Evolutionary conservation across 2,797 vertebrate genomes (phyloP).

Genomic region (Phataginus tetradactyla): DNA sequence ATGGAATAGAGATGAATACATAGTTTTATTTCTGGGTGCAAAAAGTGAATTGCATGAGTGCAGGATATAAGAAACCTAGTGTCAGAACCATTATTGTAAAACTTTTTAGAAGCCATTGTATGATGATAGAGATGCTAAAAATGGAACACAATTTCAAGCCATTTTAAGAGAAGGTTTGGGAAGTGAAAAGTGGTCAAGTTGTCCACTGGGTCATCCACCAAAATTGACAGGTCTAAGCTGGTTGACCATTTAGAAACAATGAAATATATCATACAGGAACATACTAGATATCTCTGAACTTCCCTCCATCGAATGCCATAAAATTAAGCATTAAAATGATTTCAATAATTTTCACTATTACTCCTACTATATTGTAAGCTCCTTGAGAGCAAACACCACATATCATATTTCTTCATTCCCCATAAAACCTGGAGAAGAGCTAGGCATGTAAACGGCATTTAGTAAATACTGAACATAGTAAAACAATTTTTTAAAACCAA

Average conservation of each 20-base stretch:
- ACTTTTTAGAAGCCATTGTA: background rate
- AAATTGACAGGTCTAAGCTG: background rate
- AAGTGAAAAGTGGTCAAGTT: background rate
- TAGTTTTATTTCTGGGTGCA: background rate
- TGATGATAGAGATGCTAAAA: background rate
- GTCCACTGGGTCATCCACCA: background rate
- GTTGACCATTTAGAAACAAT: background rate
- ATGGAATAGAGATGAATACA: background rate
- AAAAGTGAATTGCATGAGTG: background rate
- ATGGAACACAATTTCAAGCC: background rate
- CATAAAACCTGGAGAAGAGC: background rate
- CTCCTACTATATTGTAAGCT: background rate
- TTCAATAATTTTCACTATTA: background rate
- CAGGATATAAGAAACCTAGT: background rate
- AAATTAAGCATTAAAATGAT: background rate
- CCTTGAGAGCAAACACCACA: background rate
- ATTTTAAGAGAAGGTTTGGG: background rate
- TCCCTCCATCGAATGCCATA: background rate
- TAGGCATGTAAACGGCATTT: background rate
- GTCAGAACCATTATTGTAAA: background rate
- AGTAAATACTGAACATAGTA: conserved; percentile 25
- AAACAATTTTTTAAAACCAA: background rate
- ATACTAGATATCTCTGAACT: background rate
- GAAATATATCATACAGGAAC: background rate
- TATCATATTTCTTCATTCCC: background rate